phyloP scores from a whole-genome alignment of 30 jellyfish, hydroid and myxozoan genomes.

The Hydra vulgaris region DNA sequence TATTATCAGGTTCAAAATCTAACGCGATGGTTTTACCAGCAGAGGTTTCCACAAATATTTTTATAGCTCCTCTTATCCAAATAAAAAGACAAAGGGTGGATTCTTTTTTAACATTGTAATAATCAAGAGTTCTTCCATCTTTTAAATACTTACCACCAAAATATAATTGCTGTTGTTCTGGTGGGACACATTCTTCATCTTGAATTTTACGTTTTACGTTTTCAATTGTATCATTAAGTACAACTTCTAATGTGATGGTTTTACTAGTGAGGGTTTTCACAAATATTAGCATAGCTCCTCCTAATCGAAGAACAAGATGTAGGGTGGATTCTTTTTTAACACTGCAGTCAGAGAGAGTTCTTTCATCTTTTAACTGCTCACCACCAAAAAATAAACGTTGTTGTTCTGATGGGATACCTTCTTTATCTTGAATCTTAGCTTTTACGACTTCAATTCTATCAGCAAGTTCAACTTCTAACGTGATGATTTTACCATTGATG shows the following conservation, averaged over 20 bases:
- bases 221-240: neutral
- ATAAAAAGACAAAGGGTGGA: too few relatives aligned
- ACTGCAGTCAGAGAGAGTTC: neutral
- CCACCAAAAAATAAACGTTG: neutral
- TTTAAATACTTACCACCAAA: neutral
- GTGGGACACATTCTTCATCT: too few relatives aligned
- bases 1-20: neutral
- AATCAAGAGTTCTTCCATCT: neutral
- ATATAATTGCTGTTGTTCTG: neutral
- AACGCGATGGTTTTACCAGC: neutral
- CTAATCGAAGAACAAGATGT: too few relatives aligned
- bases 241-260: too few relatives aligned
- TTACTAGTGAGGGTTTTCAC: too few relatives aligned
- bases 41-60: neutral
- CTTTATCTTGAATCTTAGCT: too few relatives aligned
- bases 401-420: neutral
- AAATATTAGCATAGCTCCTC: too few relatives aligned
- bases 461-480: neutral
- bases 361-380: neutral
- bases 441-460: constrained; percentile 1
- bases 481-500: neutral
- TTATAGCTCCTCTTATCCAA: neutral
- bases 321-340: neutral
- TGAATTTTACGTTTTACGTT: too few relatives aligned
- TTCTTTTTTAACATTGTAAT: too few relatives aligned